A percentile compares a stretch with the other conserved stretches of the same genome.
These are phyloP conservation scores for Sialia sialis DNA, from an alignment of 2,113 vertebrate species.

Conservation along the genomic window DNA sequence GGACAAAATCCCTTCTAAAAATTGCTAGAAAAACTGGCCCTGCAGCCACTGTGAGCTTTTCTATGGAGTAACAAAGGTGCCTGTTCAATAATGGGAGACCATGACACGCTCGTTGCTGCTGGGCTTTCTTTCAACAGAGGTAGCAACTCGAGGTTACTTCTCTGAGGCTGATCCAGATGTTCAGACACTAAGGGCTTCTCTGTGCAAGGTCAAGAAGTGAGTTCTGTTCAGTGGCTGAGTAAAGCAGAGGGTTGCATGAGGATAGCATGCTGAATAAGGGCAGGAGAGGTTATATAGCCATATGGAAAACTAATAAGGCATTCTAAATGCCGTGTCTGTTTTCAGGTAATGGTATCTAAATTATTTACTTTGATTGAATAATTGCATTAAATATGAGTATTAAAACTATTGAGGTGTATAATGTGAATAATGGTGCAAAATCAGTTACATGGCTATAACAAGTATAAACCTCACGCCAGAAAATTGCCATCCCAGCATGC, in stretches of 20 bases:
- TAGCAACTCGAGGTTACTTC: background rate
- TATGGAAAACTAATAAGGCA: background rate
- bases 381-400: background rate
- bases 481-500: background rate
- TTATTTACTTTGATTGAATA: constrained; percentile 23
- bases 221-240: background rate
- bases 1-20: background rate
- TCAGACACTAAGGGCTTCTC: background rate
- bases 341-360: background rate
- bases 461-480: background rate
- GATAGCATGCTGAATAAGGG: background rate
- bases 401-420: background rate
- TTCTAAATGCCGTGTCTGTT: background rate
- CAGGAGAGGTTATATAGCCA: background rate
- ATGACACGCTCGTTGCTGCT: background rate
- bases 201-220: background rate
- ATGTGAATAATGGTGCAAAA: background rate
- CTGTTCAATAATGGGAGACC: background rate
- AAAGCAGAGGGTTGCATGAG: background rate
- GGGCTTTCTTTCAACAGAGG: background rate
- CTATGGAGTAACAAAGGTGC: background rate
- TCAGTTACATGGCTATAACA: background rate
- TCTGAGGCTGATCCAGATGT: background rate
- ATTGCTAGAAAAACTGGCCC: background rate
- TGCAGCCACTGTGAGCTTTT: background rate